Evolutionary conservation across 2,888 invertebrate genomes (phyloP).

Genomic region (Notocelia uddmanniana): DNA sequence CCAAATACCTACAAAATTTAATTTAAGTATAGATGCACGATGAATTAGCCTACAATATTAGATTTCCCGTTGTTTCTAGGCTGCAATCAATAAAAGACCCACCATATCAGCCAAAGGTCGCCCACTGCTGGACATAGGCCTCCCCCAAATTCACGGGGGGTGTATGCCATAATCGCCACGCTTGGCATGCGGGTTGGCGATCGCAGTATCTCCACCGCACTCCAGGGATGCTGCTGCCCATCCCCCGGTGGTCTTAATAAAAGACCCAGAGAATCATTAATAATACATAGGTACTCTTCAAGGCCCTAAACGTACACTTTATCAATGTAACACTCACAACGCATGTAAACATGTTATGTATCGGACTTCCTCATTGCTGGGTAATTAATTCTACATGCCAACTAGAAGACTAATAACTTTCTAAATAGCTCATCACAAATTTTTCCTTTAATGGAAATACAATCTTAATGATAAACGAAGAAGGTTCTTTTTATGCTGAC

Average conservation of each 20-base stretch:
- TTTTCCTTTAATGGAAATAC: neutral
- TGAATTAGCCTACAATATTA: neutral
- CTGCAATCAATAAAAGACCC: neutral
- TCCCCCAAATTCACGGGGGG: no score
- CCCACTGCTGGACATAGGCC: no score
- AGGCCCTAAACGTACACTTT: conserved; percentile 3
- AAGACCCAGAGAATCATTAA: neutral
- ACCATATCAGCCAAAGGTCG: no score
- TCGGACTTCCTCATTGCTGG: conserved; percentile 13
- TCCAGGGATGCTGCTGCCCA: no score
- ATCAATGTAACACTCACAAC: conserved; percentile 22
- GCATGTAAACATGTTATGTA: conserved; percentile 12
- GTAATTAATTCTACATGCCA: conserved; percentile 13
- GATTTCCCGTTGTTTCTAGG: neutral
- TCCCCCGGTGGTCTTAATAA: no score
- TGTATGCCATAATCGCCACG: no score
- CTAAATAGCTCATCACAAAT: neutral
- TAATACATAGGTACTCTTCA: neutral
- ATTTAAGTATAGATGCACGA: neutral
- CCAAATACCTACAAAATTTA: no score
- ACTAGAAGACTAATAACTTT: neutral
- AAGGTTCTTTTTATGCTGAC: neutral
- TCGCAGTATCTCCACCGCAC: no score
- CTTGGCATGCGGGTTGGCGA: no score
- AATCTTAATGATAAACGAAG: neutral